Evolutionary conservation across 23 tunicate species (phyloP).

Genomic region (Styela clava): DNA sequence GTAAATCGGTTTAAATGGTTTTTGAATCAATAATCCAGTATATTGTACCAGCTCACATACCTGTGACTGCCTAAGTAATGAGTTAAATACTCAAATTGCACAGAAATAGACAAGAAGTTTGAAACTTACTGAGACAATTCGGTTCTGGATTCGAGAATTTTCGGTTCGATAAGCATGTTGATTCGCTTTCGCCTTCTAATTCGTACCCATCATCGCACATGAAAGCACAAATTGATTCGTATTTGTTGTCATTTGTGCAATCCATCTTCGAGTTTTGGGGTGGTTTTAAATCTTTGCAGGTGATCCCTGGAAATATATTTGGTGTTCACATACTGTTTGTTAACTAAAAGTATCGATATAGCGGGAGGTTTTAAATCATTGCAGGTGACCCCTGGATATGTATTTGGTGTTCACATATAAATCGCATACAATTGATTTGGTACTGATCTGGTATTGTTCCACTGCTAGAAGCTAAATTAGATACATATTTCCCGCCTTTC

Average conservation of each 20-base stretch:
- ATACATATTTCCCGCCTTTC: no score
- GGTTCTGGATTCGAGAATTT: constrained; percentile 18
- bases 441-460: no score
- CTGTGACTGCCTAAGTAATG: no score
- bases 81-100: no score
- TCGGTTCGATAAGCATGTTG: constrained; percentile 28
- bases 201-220: constrained; percentile 38
- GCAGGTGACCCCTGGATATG: constrained; percentile 24
- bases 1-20: no score
- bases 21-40: no score
- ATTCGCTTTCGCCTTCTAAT: constrained; percentile 5
- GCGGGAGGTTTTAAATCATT: constrained; percentile 6
- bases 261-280: constrained; percentile 31
- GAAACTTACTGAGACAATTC: constrained; percentile 16
- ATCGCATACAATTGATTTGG: no score
- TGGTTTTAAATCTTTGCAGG: constrained; percentile 18
- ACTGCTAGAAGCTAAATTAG: no score
- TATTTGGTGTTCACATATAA: no score
- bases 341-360: no score
- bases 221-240: constrained; percentile 39
- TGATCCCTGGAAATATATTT: constrained; percentile 10
- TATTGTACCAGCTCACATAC: no score
- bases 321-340: not conserved
- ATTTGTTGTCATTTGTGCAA: constrained; percentile 32
- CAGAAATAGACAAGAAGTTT: no score